Evolutionary conservation across 2,888 invertebrate genomes (phyloP), one percentile per base, ranked within the genome.

Genomic region (Neoascia interrupta): DNA sequence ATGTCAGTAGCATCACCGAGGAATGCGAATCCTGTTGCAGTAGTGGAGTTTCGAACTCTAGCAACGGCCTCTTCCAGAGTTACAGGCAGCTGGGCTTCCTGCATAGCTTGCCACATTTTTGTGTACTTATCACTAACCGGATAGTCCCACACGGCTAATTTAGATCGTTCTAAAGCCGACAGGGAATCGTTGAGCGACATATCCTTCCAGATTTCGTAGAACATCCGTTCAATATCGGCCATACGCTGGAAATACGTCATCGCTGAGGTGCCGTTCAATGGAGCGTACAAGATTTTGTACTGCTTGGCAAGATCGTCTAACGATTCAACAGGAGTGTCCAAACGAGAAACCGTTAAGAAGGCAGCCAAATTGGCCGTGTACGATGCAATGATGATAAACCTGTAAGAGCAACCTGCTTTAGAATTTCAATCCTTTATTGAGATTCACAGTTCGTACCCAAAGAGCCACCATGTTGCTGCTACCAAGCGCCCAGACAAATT

Each of bases 171-270:
- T 3, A 96, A 92, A 68, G 97, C 95, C 16, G 94, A 93, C 53
- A 98, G 88, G 58, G 96, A 97, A 88, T 98, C 98, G 87, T 98
- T 97, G 16, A 99, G 89, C 28, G 97, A 97, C 95, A 99, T 97
- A 84, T 97, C 96, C 87, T 98, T 98, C 99, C 99, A 99, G 83
- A 98, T 98, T 96, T 97, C 96, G 87, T 98, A 99, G 88, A 99
- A 99, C 84, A 92, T 92, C 74, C 94, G 93, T 89, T 99, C 99
- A 76, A 99, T 98, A 82, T 96, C 93, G 0, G 97, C 95, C 98
- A 99, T 99, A 79, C 98, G 91, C 85, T 96, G 92, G 87, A 99
- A 99, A 89, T 99, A 99, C 0, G 95, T 95, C 92, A 97, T 96
- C 0, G 97, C 95, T 0, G 96, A 91, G 0, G 97, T 96, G 0